Conservation (phyloP, 2,113 vertebrate genomes). For the Varanus salvator region DNA sequence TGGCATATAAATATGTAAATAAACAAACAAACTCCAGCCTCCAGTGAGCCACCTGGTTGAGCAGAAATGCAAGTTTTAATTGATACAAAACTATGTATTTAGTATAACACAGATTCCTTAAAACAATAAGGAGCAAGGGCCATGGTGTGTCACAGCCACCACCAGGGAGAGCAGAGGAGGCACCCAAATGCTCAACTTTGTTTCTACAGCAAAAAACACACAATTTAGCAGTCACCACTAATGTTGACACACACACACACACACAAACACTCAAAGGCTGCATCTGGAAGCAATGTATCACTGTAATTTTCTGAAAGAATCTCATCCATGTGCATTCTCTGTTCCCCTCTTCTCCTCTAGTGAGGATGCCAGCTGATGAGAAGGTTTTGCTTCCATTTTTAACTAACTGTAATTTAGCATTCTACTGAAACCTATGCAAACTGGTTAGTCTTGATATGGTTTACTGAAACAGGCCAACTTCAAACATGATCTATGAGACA, state of each 20-base stretch:
- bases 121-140: too few relatives aligned
- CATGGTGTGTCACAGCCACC: too few relatives aligned
- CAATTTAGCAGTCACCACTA: not conserved
- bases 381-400: not conserved
- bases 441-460: not conserved
- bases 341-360: not conserved
- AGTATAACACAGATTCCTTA: too few relatives aligned
- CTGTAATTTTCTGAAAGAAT: not conserved
- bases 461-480: not conserved
- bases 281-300: not conserved
- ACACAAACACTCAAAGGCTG: not conserved
- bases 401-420: not conserved
- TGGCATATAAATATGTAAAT: too few relatives aligned
- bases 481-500: not conserved
- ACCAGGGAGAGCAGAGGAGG: too few relatives aligned
- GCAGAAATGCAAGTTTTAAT: too few relatives aligned
- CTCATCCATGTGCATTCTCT: not conserved
- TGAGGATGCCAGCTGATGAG: not conserved
- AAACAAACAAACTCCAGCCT: too few relatives aligned
- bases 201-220: too few relatives aligned
- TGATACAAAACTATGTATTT: too few relatives aligned
- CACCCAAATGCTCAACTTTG: too few relatives aligned
- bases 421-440: not conserved
- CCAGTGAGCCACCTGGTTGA: too few relatives aligned
- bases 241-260: not conserved